Evolutionary conservation across 2,113 vertebrate genomes (phyloP).

Genomic region (Elanus axillaris): DNA sequence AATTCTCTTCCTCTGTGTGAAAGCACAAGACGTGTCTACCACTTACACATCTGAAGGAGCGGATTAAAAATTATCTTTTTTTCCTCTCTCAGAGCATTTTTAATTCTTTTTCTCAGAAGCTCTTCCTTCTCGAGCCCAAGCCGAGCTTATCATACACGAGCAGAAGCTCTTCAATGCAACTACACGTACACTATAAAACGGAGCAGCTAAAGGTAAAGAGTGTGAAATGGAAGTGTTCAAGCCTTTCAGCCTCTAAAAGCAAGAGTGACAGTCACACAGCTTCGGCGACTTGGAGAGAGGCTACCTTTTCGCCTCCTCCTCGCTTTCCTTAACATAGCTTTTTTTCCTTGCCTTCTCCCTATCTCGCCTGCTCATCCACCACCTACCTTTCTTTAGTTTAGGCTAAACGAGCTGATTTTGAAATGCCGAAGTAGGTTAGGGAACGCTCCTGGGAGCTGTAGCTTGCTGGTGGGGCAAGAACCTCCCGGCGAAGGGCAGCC

Average conservation of each 20-base stretch:
- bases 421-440: neutral
- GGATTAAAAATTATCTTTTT: slow-evolving; percentile 3
- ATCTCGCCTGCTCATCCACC: neutral
- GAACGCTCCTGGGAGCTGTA: neutral
- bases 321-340: neutral
- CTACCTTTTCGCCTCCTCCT: neutral
- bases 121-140: neutral
- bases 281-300: neutral
- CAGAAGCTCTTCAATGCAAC: neutral
- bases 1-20: neutral
- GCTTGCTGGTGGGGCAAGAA: neutral
- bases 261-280: neutral
- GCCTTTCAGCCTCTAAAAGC: neutral
- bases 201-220: neutral
- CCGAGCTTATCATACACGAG: neutral
- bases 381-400: neutral
- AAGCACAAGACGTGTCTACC: neutral
- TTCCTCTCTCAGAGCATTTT: neutral
- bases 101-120: slow-evolving; percentile 11
- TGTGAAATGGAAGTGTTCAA: neutral
- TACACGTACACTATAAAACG: neutral
- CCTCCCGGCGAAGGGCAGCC: neutral
- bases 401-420: neutral
- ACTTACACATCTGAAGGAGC: neutral
- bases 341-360: neutral